Evolutionary conservation across 2,113 vertebrate genomes (phyloP).

Genomic region (Ramphastos sulfuratus): DNA sequence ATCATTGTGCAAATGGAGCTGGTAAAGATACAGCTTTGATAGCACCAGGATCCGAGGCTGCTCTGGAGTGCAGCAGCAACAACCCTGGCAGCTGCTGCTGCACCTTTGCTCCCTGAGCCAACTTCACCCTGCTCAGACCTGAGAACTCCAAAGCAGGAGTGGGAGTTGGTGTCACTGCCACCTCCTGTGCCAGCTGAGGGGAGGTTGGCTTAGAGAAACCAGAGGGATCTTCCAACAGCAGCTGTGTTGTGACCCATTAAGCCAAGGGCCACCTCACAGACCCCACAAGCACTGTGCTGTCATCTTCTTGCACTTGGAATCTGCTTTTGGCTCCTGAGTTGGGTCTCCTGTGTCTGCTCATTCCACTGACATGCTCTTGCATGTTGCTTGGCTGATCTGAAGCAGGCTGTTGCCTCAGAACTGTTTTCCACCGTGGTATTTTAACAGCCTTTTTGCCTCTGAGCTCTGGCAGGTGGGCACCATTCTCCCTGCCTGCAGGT

Average conservation of each 20-base stretch:
- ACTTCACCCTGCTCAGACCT: accelerated
- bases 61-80: neutral
- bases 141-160: neutral
- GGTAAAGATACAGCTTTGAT: neutral
- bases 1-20: neutral
- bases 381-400: neutral
- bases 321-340: neutral
- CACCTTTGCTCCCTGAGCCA: neutral
- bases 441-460: neutral
- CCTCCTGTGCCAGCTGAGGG: neutral
- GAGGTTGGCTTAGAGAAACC: neutral
- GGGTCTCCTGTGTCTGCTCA: neutral
- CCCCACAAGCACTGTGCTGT: neutral
- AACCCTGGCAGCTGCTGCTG: neutral
- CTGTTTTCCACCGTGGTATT: neutral
- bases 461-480: accelerated
- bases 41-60: neutral
- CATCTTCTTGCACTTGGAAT: neutral
- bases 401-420: neutral
- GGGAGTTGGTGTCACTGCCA: neutral
- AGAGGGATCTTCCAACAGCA: neutral
- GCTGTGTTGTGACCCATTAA: neutral
- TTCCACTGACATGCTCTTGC: neutral
- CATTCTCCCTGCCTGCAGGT: neutral
- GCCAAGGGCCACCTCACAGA: neutral